A percentile compares a stretch with the other conserved stretches of the same genome.
These are phyloP conservation scores for Pedionomus torquatus DNA, from an alignment of 2,113 vertebrate genomes.

Conservation along the genomic window DNA sequence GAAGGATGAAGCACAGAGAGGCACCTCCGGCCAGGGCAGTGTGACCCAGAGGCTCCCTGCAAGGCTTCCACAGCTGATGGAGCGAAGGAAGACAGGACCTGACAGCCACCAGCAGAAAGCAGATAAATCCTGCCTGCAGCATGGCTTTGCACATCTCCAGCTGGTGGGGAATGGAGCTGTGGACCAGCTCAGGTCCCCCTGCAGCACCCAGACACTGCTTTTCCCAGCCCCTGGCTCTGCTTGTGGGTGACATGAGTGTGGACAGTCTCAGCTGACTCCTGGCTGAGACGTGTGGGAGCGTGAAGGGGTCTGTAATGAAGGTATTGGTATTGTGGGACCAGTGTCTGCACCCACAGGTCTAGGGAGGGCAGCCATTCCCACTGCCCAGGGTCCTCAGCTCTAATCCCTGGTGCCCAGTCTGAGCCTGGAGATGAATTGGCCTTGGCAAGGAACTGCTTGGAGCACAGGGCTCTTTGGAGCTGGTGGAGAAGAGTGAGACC, in stretches of 20 bases:
- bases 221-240: neutral
- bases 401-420: neutral
- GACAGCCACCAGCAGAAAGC: neutral
- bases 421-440: rapidly evolving
- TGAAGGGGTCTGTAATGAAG: neutral
- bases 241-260: neutral
- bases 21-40: neutral
- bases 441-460: neutral
- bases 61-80: neutral
- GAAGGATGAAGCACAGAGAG: neutral
- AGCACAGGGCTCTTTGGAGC: neutral
- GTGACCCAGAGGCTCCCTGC: rapidly evolving
- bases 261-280: neutral
- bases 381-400: neutral
- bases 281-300: rapidly evolving
- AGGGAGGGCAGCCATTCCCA: neutral
- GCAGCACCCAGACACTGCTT: neutral
- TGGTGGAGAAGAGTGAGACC: neutral
- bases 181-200: rapidly evolving
- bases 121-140: neutral
- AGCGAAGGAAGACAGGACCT: neutral
- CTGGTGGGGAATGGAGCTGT: rapidly evolving
- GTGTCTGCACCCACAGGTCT: neutral
- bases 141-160: neutral
- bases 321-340: neutral